Base-by-base conservation (phyloP, 2,888 invertebrate species). In the Ichneumoninae sp. region DNA sequence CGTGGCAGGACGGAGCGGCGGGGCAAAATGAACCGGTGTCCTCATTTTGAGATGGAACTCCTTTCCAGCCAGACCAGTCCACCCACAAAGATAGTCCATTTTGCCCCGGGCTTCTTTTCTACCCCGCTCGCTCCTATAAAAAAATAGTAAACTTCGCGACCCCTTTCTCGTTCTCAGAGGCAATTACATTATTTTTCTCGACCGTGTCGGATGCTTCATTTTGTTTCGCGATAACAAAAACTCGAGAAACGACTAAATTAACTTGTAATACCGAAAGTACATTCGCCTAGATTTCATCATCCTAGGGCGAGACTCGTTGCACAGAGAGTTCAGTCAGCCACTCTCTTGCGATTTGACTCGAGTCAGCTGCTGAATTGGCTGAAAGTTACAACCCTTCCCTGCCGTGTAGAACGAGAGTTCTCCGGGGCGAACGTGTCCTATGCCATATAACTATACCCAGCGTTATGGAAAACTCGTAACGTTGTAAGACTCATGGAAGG, bases 291-390 rank as follows among this genome's bases (percentile, higher is more conserved):
- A 54, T 54, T 54, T 10, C 6, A 6, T 69, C 30, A 60, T 13
- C 44, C 22, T n/a, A 19, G 1, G 13, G 2, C 26, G 13, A 50
- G 7, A 4, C 33, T 6, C 13, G 50, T 2, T 54, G 70, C 30
- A 66, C 50, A 30, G 36, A 30, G 22, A 36, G 33, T 19, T 30
- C 52, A 40, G 33, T 8, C 60, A 26, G 30, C 65, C 52, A 76
- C 65, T 54, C 52, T 66, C 44, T 40, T 74, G 71, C 62, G 74
- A 78, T 78, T 78, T 5, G 40, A 36, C 60, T 65, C 62, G 62
- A 76, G 76, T 82, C 74, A 74, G 82, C 68, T 22, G 78, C 52
- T 78, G 82, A 82, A 82, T 82, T 78, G 62, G 82, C 62, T 33
- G 16, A 40, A 74, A 69, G 57, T 74, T 74, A 68, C 30, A 72